Evolutionary conservation across 2,113 vertebrate genomes (phyloP), one percentile per base, ranked within the genome.

Genomic region (Athene noctua): DNA sequence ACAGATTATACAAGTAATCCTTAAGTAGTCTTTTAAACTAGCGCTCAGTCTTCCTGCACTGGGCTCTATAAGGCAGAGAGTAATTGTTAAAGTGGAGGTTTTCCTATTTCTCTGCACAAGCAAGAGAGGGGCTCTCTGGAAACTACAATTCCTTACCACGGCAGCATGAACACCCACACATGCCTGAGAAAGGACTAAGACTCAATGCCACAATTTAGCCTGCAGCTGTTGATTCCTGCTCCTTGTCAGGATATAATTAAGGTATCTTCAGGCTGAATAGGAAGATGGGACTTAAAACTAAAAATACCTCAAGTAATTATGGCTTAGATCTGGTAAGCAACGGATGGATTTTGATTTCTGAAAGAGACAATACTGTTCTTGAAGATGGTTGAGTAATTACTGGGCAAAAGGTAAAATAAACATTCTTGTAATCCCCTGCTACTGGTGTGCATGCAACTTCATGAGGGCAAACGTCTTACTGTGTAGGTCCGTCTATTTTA

Each of bases 261-360:
- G 58, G 92, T 96, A 86, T 83, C 26, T 40, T 96, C 97, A 97
- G 84, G 71, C 42, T 86, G 80, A 94, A 92, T 80, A 85, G 80
- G 68, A 97, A 98, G 94, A 96, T 87, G 91, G 55, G 70, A 93
- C 78, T 97, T 97, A 92, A 91, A 61, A 77, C 97, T 98, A 98
- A 98, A 98, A 98, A 97, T 98, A 97, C 46, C 29, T 62, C 79
- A 49, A 67, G 59, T 98, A 98, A 98, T 98, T 97, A 96, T 4
- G 96, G 96, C 89, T 96, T 97, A 88, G 91, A 87, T 83, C 77
- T 51, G 52, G 91, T 59, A 94, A 91, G 72, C 34, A 88, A 81
- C 0, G 29, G 77, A 86, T 86, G 68, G 81, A 91, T 94, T 95
- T 95, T 92, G 87, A 91, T 91, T 89, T 89, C 66, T 73, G 57